Evolutionary conservation across 2,888 invertebrate species (phyloP).

Genomic region (Eupithecia inturbata): DNA sequence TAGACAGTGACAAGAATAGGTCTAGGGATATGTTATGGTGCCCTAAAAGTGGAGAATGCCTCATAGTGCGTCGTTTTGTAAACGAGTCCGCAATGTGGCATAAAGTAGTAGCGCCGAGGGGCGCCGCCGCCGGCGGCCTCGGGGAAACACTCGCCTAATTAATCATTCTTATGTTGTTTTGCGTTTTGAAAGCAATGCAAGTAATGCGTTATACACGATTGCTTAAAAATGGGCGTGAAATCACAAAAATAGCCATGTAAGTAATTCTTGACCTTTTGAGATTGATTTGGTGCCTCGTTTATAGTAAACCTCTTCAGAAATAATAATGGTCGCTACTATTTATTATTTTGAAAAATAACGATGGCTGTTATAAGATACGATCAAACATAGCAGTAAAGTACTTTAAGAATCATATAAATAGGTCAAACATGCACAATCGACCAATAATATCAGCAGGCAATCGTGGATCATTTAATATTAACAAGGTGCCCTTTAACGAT

Average conservation of each 20-base stretch:
- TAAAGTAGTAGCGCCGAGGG: slow-evolving; percentile 77
- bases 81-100: slow-evolving; percentile 64
- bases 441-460: slow-evolving; percentile 73
- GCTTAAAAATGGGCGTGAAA: neutral
- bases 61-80: slow-evolving; percentile 80
- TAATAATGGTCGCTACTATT: neutral
- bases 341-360: neutral
- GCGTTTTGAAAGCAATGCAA: slow-evolving; percentile 66
- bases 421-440: slow-evolving; percentile 45
- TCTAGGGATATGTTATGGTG: slow-evolving; percentile 26
- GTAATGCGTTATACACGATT: slow-evolving; percentile 61
- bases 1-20: neutral
- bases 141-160: slow-evolving; percentile 74
- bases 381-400: slow-evolving; percentile 2
- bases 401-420: slow-evolving; percentile 15
- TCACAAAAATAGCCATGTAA: neutral
- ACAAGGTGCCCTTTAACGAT: slow-evolving; percentile 79
- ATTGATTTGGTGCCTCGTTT: neutral
- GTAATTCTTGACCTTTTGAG: neutral
- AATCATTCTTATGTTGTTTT: slow-evolving; percentile 75
- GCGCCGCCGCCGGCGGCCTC: slow-evolving; percentile 56
- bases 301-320: neutral
- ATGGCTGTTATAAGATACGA: neutral
- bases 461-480: slow-evolving; percentile 79
- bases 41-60: slow-evolving; percentile 71